Evolutionary conservation across 1,140 invertebrate species (phyloP).

Genomic region (Seison nebaliae): DNA sequence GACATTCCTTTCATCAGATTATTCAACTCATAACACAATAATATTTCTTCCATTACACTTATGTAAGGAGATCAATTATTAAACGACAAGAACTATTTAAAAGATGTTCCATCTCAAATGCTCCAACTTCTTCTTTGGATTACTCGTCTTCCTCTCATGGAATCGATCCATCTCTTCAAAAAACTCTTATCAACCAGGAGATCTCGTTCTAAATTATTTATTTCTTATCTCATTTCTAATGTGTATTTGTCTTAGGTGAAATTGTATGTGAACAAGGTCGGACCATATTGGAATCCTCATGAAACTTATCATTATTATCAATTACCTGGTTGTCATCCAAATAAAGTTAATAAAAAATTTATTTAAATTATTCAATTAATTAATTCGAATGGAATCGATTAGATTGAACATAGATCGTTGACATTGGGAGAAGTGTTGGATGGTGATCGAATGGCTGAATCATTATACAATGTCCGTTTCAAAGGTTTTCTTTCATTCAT

Average conservation of each 20-base stretch:
- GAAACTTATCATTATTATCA: slow-evolving; percentile 35
- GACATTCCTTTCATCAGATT: no score
- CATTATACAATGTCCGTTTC: slow-evolving; percentile 30
- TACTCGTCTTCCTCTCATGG: no score
- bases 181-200: no score
- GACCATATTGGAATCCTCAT: slow-evolving; percentile 35
- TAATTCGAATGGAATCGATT: slow-evolving; percentile 16
- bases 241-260: slow-evolving; percentile 19
- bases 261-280: slow-evolving; percentile 35
- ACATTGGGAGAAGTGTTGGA: slow-evolving; percentile 33
- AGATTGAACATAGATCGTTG: slow-evolving; percentile 33
- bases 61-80: no score
- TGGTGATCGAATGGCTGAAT: slow-evolving; percentile 34
- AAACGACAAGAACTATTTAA: no score
- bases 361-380: slow-evolving; percentile 4
- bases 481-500: slow-evolving; percentile 20
- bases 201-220: no score
- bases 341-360: slow-evolving; percentile 21
- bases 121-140: no score
- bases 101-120: no score
- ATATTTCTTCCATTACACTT: no score
- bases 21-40: no score
- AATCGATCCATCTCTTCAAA: no score
- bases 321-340: slow-evolving; percentile 31
- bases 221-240: background rate